Percentiles rank a stretch among this genome's conserved stretches.
Evolutionary conservation across 2,888 invertebrate species (phyloP).

Genomic region (Ophion slaviceki): DNA sequence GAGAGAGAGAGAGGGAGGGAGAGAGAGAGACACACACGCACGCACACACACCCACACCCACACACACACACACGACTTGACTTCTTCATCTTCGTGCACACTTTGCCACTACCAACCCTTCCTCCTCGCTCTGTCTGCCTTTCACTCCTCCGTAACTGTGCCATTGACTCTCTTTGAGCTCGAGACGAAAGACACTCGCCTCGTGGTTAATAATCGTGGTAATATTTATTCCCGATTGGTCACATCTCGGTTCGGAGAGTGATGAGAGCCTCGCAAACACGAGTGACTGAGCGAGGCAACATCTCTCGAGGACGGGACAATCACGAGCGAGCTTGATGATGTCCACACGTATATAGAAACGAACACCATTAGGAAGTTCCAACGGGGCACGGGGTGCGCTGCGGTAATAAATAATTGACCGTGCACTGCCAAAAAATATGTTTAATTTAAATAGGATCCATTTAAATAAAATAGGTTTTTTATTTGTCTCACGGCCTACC

Average conservation of each 20-base stretch:
- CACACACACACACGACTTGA: constrained; percentile 8
- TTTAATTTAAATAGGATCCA: too few relatives aligned
- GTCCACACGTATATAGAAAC: neutral
- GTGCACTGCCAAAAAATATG: too few relatives aligned
- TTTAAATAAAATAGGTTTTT: too few relatives aligned
- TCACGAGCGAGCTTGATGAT: constrained; percentile 19
- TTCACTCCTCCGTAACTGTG: constrained; percentile 14
- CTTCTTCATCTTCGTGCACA: constrained; percentile 33
- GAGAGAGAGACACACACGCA: too few relatives aligned
- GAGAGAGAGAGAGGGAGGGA: too few relatives aligned
- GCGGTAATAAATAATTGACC: too few relatives aligned
- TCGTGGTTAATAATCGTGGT: constrained; percentile 80
- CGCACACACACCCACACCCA: neutral
- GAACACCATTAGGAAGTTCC: neutral
- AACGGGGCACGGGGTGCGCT: too few relatives aligned
- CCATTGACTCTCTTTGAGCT: constrained; percentile 29
- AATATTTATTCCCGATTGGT: constrained; percentile 83
- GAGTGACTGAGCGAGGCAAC: constrained; percentile 50
- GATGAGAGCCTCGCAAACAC: constrained; percentile 73
- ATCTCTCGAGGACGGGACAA: constrained; percentile 23
- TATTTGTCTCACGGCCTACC: too few relatives aligned
- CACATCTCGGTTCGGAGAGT: constrained; percentile 80
- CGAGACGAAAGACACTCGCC: constrained; percentile 40
- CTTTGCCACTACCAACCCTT: constrained; percentile 25
- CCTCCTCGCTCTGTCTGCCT: constrained; percentile 14